Percentiles rank a stretch among this genome's conserved stretches.
phyloP scores from a whole-genome alignment of 2,888 invertebrate genomes.

The Apamea crenata region DNA sequence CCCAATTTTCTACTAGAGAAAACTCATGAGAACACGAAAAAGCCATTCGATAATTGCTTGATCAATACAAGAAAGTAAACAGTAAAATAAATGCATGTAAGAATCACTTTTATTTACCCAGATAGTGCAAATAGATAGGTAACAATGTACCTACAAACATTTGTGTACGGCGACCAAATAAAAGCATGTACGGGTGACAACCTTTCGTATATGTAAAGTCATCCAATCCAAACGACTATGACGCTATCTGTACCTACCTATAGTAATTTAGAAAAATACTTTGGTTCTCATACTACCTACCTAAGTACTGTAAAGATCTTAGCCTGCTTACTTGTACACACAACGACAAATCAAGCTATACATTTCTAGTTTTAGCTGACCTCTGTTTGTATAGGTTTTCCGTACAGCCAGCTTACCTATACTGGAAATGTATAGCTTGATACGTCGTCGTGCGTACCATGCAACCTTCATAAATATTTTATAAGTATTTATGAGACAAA shows the following conservation, averaged over 20 bases:
- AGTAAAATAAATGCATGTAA: conserved; percentile 29
- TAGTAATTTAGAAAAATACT: too few relatives aligned
- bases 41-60: conserved; percentile 35
- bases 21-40: conserved; percentile 44
- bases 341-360: too few relatives aligned
- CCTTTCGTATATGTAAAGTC: conserved; percentile 58
- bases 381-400: too few relatives aligned
- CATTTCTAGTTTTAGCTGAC: too few relatives aligned
- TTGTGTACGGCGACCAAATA: conserved; percentile 6
- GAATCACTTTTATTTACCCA: conserved; percentile 41
- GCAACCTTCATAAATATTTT: too few relatives aligned
- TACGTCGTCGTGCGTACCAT: too few relatives aligned
- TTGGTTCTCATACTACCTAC: background rate
- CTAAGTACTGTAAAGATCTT: background rate
- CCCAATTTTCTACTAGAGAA: conserved; percentile 37
- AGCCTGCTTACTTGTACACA: too few relatives aligned
- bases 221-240: conserved; percentile 72
- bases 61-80: conserved; percentile 47
- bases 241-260: conserved; percentile 71
- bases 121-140: background rate
- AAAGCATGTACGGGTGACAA: conserved; percentile 13
- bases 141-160: background rate
- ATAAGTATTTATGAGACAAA: background rate
- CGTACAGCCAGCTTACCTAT: too few relatives aligned
- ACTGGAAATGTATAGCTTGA: too few relatives aligned